Conservation (phyloP, 2,797 vertebrate species). For the Intellagama lesueurii region DNA sequence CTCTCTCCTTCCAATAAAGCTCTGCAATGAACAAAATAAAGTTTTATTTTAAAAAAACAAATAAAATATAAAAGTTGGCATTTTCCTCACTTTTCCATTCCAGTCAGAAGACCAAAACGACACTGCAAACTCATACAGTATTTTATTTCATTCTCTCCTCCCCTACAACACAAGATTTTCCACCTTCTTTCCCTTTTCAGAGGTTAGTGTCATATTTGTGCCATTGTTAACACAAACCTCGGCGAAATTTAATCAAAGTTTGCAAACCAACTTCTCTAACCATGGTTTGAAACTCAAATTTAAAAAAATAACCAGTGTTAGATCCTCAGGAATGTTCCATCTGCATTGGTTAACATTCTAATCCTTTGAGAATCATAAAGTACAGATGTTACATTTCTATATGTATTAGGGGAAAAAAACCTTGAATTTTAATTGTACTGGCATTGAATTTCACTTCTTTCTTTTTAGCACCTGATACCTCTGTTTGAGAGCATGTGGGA, state of each 20-base stretch:
- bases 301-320: neutral
- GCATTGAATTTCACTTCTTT: no score
- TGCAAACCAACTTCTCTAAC: neutral
- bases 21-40: constrained; percentile 73
- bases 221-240: neutral
- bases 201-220: neutral
- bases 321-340: neutral
- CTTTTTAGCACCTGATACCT: neutral
- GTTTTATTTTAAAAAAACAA: constrained; percentile 40
- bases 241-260: neutral
- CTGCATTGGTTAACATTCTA: neutral
- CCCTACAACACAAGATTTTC: neutral
- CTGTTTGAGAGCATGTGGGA: neutral
- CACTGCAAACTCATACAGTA: no score
- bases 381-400: no score
- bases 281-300: neutral
- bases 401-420: no score
- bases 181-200: neutral
- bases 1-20: constrained; percentile 91
- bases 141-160: neutral
- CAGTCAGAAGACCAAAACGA: neutral
- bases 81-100: no score
- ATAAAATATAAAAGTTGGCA: neutral
- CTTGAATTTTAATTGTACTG: no score
- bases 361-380: neutral